Evolutionary conservation across 2,797 vertebrate species (phyloP), one percentile per base, ranked within the genome.

Genomic region (Calcarius lapponicus): DNA sequence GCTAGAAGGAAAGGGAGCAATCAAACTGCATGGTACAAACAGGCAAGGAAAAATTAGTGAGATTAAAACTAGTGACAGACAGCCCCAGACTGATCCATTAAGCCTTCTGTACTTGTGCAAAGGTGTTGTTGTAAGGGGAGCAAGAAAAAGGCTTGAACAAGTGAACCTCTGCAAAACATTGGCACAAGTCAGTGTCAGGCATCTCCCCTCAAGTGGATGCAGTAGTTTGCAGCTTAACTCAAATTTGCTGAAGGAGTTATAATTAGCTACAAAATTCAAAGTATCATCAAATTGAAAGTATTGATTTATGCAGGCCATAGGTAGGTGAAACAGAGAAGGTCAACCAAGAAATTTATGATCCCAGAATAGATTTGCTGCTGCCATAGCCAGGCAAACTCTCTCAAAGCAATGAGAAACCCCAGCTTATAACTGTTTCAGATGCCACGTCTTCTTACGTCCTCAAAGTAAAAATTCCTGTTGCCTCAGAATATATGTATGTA

Each of bases 11-110:
- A 92, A 92, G 60, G 8, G 21, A 92, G 67, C 57, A 83, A 60
- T 82, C 50, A 43, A 83, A 88, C 58, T 50, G 14, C 38, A 36
- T 6, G 4, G 45, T 50, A 88, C 31, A 58, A 81, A 88, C 7
- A 56, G 48, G 29, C 54, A 69, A 89, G 45, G 29, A 81, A 92
- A 95, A 89, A 88, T 66, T 45, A 92, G 34, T 21, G 29, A 87
- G 80, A 91, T 88, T 90, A 91, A 96, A 93, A 83, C 4, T 48
- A 86, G 66, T 29, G 81, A 66, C 89, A 97, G 78, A 84, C 3
- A 0, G 76, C 32, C 62, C 36, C 53, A 56, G 53, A 73, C 29
- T 71, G 70, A 79, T 91, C 73, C 84, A 53, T 79, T 85, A 92
- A 94, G 42, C 31, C 31, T 40, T 89, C 65, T 84, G 65, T 48